phyloP scores from a whole-genome alignment of 1,140 invertebrate genomes.

The Andrena cerasifolii region DNA sequence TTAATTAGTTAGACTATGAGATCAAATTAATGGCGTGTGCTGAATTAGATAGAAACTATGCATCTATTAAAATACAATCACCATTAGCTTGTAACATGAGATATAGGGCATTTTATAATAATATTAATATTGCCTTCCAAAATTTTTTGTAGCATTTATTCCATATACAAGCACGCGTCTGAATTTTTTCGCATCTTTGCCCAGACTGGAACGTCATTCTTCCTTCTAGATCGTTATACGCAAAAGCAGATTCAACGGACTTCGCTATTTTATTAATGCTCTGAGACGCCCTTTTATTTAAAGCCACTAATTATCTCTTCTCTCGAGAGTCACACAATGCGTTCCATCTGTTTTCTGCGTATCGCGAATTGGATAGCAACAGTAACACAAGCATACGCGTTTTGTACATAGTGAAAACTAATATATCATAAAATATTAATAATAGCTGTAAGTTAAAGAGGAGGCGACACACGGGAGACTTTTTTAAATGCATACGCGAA shows the following conservation, averaged over 20 bases:
- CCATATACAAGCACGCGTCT: constrained; percentile 58
- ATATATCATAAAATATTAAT: constrained; percentile 78
- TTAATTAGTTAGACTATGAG: constrained; percentile 68
- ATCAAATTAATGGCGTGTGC: constrained; percentile 68
- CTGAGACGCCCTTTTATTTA: constrained; percentile 55
- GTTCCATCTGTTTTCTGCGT: constrained; percentile 70
- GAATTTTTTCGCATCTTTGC: constrained; percentile 64
- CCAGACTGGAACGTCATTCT: constrained; percentile 66
- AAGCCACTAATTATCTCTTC: constrained; percentile 50
- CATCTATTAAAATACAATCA: constrained; percentile 75
- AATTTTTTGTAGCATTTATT: constrained; percentile 73
- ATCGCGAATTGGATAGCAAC: constrained; percentile 64
- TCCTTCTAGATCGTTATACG: constrained; percentile 69
- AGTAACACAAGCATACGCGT: constrained; percentile 66
- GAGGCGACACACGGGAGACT: constrained; percentile 52
- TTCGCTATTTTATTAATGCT: constrained; percentile 59
- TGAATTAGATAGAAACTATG: constrained; percentile 71
- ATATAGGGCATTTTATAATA: constrained; percentile 76
- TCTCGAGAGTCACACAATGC: constrained; percentile 56
- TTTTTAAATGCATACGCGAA: constrained; percentile 68
- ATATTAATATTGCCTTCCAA: constrained; percentile 75
- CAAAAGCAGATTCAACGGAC: constrained; percentile 64
- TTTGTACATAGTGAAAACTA: constrained; percentile 76
- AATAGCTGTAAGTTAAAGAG: constrained; percentile 56
- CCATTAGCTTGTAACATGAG: constrained; percentile 73